Evolutionary conservation across 1,140 invertebrate species (phyloP), one percentile per base, ranked within the genome.

Genomic region (Hyles euphorbiae): DNA sequence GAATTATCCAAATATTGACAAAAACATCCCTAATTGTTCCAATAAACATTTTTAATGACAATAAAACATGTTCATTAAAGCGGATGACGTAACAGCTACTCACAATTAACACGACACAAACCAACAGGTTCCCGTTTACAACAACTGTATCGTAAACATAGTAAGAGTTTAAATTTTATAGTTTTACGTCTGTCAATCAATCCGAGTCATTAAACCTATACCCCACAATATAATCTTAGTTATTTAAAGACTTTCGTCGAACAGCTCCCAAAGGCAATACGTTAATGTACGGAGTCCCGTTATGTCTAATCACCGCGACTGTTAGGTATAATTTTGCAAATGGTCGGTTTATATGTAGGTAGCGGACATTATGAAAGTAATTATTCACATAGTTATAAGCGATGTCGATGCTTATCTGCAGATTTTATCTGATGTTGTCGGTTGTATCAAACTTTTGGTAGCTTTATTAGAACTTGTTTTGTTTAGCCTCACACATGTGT

Each of bases 271-370:
- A 67, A 71, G 80, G 82, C 80, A 65, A 74, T 65, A 53, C 46
- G 56, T 67, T 67, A 72, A 81, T 75, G 67, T 70, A 74, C 60
- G 52, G 62, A 65, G 63, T 8, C 68, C 76, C 65, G 76, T 81
- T 81, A 84, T 72, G 64, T 62, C 54, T 81, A 84, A 84, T 81
- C 72, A 68, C 61, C 66, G 59, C 68, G 64, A 64, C 11, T 59
- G 63, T 74, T 65, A 74, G 66, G 71, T 68, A 67, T 80, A 83
- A 84, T 84, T 82, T 84, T 55, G 80, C 80, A 78, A 83, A 78
- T 74, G 60, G 67, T 64, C 58, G 55, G 47, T 11, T 44, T 56
- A 55, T 63, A 63, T 51, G 53, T 61, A 56, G 54, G 53, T 61
- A 61, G 47, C 56, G 49, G 6, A 52, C 51, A 55, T 56, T 56